phyloP scores from a whole-genome alignment of 2,113 vertebrate genomes.

The Asarcornis scutulata region DNA sequence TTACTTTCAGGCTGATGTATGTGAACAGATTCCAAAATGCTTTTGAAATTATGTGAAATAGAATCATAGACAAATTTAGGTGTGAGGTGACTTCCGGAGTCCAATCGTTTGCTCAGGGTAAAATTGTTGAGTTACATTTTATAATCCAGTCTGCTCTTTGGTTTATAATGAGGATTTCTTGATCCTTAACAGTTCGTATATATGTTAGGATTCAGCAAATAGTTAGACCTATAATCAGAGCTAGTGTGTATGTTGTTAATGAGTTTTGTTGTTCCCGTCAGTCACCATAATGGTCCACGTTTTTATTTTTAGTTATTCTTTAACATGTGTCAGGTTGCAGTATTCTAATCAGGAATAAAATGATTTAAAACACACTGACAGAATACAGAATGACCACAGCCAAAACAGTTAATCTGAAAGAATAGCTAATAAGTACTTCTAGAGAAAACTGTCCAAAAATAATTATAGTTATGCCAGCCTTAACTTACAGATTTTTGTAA shows the following conservation, averaged over 20 bases:
- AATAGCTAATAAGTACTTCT: not conserved
- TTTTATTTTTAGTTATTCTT: not conserved
- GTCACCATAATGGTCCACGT: not conserved
- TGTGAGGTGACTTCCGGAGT: not conserved
- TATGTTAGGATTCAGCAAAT: not conserved
- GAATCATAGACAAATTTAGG: not conserved
- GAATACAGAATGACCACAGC: not conserved
- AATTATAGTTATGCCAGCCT: not conserved
- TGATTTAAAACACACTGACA: not conserved
- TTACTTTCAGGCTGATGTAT: not conserved
- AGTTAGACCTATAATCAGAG: not conserved
- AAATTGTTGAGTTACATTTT: not conserved
- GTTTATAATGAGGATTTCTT: not conserved
- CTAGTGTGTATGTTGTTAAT: not conserved
- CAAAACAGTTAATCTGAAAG: not conserved
- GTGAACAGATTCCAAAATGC: not conserved
- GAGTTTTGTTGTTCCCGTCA: conserved; percentile 4
- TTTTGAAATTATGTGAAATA: not conserved
- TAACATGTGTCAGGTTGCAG: not conserved
- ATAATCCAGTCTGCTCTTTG: not conserved
- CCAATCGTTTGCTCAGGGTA: not conserved
- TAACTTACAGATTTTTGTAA: not conserved
- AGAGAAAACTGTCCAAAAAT: not conserved
- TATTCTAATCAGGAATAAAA: not conserved
- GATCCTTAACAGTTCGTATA: not conserved